Conservation (phyloP, 2,113 vertebrate genomes). For the Eulacestoma nigropectus region DNA sequence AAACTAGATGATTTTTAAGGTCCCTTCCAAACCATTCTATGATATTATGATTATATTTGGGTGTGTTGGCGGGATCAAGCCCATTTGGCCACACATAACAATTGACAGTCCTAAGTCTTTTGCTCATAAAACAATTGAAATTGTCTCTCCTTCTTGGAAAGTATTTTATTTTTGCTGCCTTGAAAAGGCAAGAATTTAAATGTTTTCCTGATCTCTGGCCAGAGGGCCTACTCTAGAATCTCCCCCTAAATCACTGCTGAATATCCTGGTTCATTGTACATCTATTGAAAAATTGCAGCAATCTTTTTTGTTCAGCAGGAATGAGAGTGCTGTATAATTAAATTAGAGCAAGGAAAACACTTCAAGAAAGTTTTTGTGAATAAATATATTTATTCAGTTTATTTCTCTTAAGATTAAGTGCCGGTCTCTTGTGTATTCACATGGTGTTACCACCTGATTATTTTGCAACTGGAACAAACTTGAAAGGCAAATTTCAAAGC, state of each 20-base stretch:
- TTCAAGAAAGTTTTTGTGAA: slow-evolving; percentile 2
- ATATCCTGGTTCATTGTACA: background rate
- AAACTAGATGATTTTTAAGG: background rate
- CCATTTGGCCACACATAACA: background rate
- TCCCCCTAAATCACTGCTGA: background rate
- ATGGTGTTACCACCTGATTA: background rate
- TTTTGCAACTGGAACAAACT: background rate
- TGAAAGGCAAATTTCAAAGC: slow-evolving; percentile 19
- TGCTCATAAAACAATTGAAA: background rate
- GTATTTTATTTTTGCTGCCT: background rate
- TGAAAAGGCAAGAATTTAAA: background rate
- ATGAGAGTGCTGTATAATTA: background rate
- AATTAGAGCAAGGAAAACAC: slow-evolving; percentile 7
- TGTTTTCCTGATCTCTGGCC: background rate
- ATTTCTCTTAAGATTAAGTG: slow-evolving; percentile 8
- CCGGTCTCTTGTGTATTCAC: background rate
- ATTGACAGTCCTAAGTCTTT: background rate
- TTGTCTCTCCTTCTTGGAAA: background rate
- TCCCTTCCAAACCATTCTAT: background rate
- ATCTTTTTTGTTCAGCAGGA: background rate
- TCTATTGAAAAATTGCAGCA: background rate
- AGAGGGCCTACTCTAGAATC: background rate
- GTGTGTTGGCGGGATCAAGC: background rate
- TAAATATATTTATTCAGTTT: background rate
- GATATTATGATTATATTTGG: background rate